phyloP scores from a whole-genome alignment of 2,888 invertebrate genomes.

The Noctua janthe region DNA sequence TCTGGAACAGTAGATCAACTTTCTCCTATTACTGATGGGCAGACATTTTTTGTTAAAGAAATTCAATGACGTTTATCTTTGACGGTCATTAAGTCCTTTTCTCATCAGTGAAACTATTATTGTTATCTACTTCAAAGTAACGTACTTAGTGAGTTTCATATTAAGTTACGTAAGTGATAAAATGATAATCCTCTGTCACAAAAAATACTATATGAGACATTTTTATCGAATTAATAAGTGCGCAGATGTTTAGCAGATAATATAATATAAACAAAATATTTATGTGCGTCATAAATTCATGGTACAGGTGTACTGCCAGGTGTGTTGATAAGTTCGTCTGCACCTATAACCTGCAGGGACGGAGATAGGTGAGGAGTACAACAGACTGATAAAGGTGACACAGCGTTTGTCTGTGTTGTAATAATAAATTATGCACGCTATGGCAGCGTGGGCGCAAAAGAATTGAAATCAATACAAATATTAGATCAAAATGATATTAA shows the following conservation, averaged over 20 bases:
- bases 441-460: constrained; percentile 29
- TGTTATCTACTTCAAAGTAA: neutral
- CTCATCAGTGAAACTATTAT: constrained; percentile 7
- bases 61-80: constrained; percentile 17
- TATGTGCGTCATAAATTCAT: constrained; percentile 30
- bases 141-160: neutral
- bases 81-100: constrained; percentile 27
- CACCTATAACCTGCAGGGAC: neutral
- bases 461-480: constrained; percentile 34
- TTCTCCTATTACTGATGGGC: constrained; percentile 44
- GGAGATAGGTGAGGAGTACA: neutral
- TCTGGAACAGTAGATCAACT: constrained; percentile 24
- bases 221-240: constrained; percentile 15
- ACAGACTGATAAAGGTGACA: constrained; percentile 17
- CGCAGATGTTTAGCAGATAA: constrained; percentile 19
- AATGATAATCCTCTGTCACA: neutral
- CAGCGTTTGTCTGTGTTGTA: neutral
- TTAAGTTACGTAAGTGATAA: constrained; percentile 10
- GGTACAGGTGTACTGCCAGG: constrained; percentile 50
- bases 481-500: constrained; percentile 47
- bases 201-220: neutral
- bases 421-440: constrained; percentile 35
- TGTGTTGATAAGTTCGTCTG: constrained; percentile 18
- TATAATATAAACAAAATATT: neutral
- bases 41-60: constrained; percentile 19